Evolutionary conservation across 2,113 vertebrate species (phyloP), one percentile per base, ranked within the genome.

Genomic region (Bucco capensis): DNA sequence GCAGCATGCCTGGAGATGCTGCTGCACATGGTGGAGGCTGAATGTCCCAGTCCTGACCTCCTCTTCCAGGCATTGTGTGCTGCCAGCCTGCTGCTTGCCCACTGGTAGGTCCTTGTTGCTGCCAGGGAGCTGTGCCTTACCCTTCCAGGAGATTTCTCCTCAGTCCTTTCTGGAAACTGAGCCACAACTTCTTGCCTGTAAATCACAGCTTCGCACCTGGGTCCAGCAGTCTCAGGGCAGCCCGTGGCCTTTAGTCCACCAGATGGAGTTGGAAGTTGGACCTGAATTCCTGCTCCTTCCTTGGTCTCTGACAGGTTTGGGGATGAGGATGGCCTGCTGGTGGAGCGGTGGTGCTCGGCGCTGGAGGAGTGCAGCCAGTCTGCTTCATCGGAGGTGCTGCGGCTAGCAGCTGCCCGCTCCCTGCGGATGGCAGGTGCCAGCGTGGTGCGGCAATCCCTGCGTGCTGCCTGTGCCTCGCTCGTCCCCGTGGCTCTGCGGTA

Each of bases 321-420:
- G 67, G 75, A 47, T 0, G 16, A 86, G 30, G 96, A 95, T 2
- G 5, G 40, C 4, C 42, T 28, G 2, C 28, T 95, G 85, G 33
- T 96, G 10, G 88, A 95, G 80, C 97, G 96, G 19, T 99, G 98
- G 98, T 97, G 98, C 15, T 6, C 23, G 7, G 57, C 66, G 9
- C 83, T 99, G 87, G 97, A 98, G 88, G n/a, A 27, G 27, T 96
- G 97, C 57, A 91, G 98, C 73, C 54, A 3, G 5, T 94, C 97
- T 6, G 42, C 94, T 1, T 83, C 94, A 3, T 95, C 82, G 1
- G 98, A 98, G 92, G 94, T 95, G 58, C 97, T 98, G 81, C 96
- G 98, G 65, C 86, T 98, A 91, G 97, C 98, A 0, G 98, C 98
- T 1, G 98, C 98, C 12, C 90, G 96, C 58, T 97, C 98, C 71